Base-by-base conservation (phyloP, 1,140 invertebrate genomes). In the Choristoneura fumiferana region DNA sequence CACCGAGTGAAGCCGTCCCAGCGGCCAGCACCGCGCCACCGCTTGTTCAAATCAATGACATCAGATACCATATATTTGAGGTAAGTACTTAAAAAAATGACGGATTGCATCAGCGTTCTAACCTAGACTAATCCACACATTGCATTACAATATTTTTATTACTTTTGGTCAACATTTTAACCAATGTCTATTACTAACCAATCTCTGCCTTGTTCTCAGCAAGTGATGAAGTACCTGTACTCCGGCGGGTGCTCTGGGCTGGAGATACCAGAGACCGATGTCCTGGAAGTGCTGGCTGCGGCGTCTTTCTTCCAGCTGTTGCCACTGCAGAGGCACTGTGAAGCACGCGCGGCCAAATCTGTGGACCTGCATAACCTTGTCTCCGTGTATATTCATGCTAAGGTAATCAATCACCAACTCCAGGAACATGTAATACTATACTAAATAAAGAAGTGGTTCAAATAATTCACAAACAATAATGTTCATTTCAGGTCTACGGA, bases 151-250 rank as follows among this genome's bases (percentile, higher is more conserved):
- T n/a, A n/a, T n/a, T n/a, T n/a, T n/a, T n/a, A n/a, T n/a, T n/a
- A n/a, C n/a, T n/a, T n/a, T n/a, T n/a, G n/a, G n/a, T n/a, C n/a
- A n/a, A n/a, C n/a, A n/a, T n/a, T n/a, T n/a, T n/a, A n/a, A n/a
- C n/a, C n/a, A n/a, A n/a, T n/a, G n/a, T n/a, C n/a, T n/a, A n/a
- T n/a, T n/a, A n/a, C 22, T 29, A 29, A 29, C 22, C 22, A 15
- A 10, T 13, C 37, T 67, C 35, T 57, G 33, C 55, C 15, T 65
- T 60, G 35, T 55, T 35, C 89, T 34, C 80, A 98, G 95, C 92
- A 96, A 91, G 95, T 98, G 1, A 97, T 98, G 96, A 95, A 97
- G 79, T 97, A 96, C 87, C 90, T 98, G 14, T 98, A 98, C 81
- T 95, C 96, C 66, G 96, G 96, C 12, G 95, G 95, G 13, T 95